These are phyloP conservation scores for Cephalopachus bancanus DNA, from an alignment of 2,797 vertebrate genomes.

Conservation along the genomic window DNA sequence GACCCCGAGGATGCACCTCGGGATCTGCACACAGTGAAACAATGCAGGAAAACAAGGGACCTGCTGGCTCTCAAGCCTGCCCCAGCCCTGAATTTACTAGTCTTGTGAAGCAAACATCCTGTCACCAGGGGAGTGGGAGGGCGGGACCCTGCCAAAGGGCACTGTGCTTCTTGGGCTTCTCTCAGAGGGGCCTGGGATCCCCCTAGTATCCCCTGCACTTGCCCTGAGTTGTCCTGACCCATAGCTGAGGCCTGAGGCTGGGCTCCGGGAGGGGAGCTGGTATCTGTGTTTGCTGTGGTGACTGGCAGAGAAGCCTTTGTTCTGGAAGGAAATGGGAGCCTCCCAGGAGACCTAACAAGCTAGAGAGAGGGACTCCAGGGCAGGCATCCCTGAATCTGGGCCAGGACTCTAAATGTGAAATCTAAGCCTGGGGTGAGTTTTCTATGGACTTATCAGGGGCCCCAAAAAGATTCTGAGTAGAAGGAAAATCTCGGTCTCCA, in stretches of 20 bases:
- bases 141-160: neutral
- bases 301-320: conserved; percentile 37
- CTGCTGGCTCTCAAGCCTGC: neutral
- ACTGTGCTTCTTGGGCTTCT: neutral
- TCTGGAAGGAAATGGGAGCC: conserved; percentile 39
- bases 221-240: neutral
- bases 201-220: neutral
- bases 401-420: conserved; percentile 24
- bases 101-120: no score
- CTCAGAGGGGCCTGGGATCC: neutral
- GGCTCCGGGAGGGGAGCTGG: neutral
- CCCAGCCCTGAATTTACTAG: rapidly evolving
- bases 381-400: neutral
- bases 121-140: no score
- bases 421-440: neutral
- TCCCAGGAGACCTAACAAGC: conserved; percentile 6
- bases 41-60: neutral
- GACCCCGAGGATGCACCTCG: neutral
- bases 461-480: neutral
- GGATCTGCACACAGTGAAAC: neutral
- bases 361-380: neutral
- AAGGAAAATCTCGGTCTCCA: neutral
- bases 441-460: neutral
- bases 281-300: conserved; percentile 21
- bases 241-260: neutral